These are phyloP conservation scores for Toxotes jaculatrix DNA, from an alignment of 2,113 vertebrate species.

Conservation along the genomic window DNA sequence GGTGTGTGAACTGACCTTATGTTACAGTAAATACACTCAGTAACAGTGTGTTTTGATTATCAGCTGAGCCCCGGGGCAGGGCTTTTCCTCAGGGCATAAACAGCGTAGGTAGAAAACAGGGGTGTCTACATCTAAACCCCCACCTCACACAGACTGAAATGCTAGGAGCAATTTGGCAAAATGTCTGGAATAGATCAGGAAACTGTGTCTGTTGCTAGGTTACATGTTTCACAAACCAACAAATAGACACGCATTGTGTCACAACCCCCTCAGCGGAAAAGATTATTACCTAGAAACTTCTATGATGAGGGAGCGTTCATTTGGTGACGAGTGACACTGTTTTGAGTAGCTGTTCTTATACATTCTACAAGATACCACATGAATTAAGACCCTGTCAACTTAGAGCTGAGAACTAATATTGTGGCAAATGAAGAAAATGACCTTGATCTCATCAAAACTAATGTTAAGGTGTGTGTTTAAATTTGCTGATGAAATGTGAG, in stretches of 20 bases:
- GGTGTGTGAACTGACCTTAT: conserved; percentile 37
- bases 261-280: neutral
- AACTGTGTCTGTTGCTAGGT: neutral
- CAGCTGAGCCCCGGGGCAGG: neutral
- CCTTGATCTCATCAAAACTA: neutral
- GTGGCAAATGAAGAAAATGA: neutral
- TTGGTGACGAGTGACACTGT: neutral
- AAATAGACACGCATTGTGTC: neutral
- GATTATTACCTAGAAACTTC: neutral
- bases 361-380: neutral
- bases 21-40: conserved; percentile 30
- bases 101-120: neutral
- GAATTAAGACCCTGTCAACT: neutral
- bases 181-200: conserved; percentile 1
- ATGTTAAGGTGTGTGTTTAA: neutral
- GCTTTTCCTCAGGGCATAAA: conserved; percentile 22
- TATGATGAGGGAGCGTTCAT: conserved; percentile 1
- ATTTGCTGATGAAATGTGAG: too few species aligned
- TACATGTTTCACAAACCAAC: neutral
- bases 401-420: neutral
- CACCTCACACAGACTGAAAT: neutral
- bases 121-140: neutral
- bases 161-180: neutral
- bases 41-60: conserved; percentile 29
- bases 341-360: neutral